Conservation (phyloP, 2,113 vertebrate genomes). For the Tragelaphus imberbis region DNA sequence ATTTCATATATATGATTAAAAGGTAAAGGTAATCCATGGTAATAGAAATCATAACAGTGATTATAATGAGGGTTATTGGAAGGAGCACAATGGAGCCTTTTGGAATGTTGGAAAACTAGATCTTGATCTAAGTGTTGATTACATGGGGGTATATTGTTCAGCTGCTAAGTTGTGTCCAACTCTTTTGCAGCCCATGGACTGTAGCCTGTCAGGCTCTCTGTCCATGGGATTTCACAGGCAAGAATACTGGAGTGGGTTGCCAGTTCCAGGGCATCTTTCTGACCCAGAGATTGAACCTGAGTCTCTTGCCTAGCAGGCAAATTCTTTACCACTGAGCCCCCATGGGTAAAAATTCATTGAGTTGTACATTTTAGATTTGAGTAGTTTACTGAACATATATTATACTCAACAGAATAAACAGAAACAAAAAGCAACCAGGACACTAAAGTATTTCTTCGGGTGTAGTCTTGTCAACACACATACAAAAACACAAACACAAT, state of each 20-base stretch:
- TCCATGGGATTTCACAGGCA: not conserved
- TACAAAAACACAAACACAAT: rapidly evolving
- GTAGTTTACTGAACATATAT: not conserved
- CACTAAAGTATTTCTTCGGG: not conserved
- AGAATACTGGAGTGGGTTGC: not conserved
- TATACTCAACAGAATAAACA: not conserved
- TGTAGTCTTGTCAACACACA: not conserved
- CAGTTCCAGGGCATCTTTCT: not conserved
- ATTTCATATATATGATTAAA: not conserved
- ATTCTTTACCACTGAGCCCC: not conserved
- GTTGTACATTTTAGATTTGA: not conserved
- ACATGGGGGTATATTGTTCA: not conserved
- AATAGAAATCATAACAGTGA: not conserved
- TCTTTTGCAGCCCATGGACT: not conserved
- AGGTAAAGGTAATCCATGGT: not conserved
- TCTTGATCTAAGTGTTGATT: not conserved
- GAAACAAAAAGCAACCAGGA: not conserved
- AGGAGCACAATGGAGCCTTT: not conserved
- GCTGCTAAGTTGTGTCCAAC: not conserved
- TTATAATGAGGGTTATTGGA: not conserved
- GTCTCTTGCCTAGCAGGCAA: not conserved
- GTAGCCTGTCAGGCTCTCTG: not conserved
- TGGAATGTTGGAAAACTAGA: not conserved
- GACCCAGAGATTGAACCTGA: not conserved
- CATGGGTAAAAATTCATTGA: not conserved